Base-by-base conservation (phyloP, 2,113 vertebrate species). In the Pangasianodon gigas region DNA sequence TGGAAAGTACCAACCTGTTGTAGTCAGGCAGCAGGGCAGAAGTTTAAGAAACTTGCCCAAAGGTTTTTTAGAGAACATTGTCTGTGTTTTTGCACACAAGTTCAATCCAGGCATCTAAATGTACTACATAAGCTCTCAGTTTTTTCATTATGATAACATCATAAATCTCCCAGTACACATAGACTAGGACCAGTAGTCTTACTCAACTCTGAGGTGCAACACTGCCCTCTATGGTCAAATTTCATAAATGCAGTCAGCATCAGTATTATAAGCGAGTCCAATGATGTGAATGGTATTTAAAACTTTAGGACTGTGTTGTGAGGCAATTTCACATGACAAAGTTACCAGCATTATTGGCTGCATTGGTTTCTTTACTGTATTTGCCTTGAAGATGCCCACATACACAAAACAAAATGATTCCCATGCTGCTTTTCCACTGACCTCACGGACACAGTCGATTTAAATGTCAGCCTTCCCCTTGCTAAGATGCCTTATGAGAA, bases 171-270 rank as follows among this genome's bases (percentile, higher is more conserved):
- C 26, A 58, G 90, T 52, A 84, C 56, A 75, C 32, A 24, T 29
- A 75, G 24, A 86, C 46, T 80, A 24, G 11, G 54, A 41, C 67
- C 74, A 88, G 41, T 19, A n/a, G 44, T 26, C 21, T 79, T 24
- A 46, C 32, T 88, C 80, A 82, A 81, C 41, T 41, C 1, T 85
- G 32, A 79, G 48, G 91, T 77, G 37, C 87, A 90, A 88, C 75
- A 86, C 74, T 85, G 56, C 89, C 89, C 65, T 86, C 89, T 89
- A 85, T 29, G 86, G 91, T 74, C 82, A 54, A 9, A 24, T 19
- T 41, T 51, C 54, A 41, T 21, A 87, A 26, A 62, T 88, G 81
- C 84, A 87, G 24, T 21, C 65, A 65, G 54, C 6, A 14, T n/a
- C 13, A 77, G 69, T 56, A 37, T 32, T 60, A 19, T 11, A 24